Evolutionary conservation across 2,888 invertebrate genomes (phyloP), one percentile per base, ranked within the genome.

Genomic region (Sycophila texana): DNA sequence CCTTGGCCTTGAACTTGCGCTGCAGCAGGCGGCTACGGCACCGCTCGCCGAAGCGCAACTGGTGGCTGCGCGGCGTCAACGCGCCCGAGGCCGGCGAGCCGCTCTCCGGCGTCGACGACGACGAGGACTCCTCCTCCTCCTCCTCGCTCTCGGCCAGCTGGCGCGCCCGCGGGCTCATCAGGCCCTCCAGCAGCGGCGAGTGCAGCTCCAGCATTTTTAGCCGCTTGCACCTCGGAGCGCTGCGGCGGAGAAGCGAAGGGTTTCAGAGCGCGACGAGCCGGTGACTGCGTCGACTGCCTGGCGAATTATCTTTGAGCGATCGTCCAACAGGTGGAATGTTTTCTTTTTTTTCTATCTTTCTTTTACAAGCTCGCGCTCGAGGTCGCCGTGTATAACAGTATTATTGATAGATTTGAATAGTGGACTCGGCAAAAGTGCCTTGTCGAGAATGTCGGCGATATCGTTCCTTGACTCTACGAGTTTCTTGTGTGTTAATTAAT

Each of bases 1-100:
- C 77, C 60, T 79, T 81, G 57, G 79, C 79, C 72, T 77, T 79
- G 77, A 82, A 82, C 72, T 82, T 82, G 47, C 81, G 79, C n/a
- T 82, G 79, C 1, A 79, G 67, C 58, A 79, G 39, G 0, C 77
- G 79, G 7, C 67, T 77, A 12, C 81, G 71, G 1, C 71, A 71
- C 3, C 77, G 77, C 22, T 75, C 75, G 22, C 49, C 20, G 63
- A 79, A 75, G 12, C 79, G 79, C 10, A 26, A 18, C 66, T 66
- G 61, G 26, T 67, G 60, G 1, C 65, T 57, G 1, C 68, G 67
- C 1, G 78, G 66, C 20, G 71, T 68, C 16, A 68, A n/a, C 7
- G 20, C 12, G 0, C 18, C 60, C n/a, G 76, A 18, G 47, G 63
- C 55, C 20, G 68, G 16, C 18, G 3, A 39, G 39, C 39, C 39